phyloP scores from a whole-genome alignment of 1,140 invertebrate genomes.

The Drosophila leontia region DNA sequence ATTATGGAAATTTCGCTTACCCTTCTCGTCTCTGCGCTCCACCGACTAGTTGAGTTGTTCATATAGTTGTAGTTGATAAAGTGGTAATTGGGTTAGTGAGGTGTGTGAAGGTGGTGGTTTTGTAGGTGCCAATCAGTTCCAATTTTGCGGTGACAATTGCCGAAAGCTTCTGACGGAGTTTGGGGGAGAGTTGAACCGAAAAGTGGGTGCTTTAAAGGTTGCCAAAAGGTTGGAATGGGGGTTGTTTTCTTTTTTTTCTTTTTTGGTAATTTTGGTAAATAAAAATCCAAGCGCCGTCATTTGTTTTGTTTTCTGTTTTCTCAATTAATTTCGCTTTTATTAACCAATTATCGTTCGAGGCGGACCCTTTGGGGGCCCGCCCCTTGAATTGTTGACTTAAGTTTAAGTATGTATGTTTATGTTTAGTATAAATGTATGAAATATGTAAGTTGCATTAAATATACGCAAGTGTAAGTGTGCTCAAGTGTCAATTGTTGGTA shows the following conservation, averaged over 20 bases:
- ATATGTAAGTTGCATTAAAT: constrained; percentile 70
- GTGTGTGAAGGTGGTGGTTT: constrained; percentile 44
- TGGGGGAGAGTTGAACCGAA: constrained; percentile 37
- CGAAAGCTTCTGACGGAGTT: constrained; percentile 48
- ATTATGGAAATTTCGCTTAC: constrained; percentile 53
- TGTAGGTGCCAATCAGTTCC: constrained; percentile 59
- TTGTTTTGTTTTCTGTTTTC: constrained; percentile 57
- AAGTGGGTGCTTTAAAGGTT: constrained; percentile 33
- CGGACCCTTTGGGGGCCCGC: constrained; percentile 40
- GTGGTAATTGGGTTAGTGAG: constrained; percentile 38
- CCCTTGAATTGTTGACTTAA: constrained; percentile 75
- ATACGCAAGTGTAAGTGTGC: constrained; percentile 61
- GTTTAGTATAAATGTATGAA: constrained; percentile 83
- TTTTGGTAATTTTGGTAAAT: constrained; percentile 62
- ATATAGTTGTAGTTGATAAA: constrained; percentile 5
- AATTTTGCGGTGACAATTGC: constrained; percentile 59
- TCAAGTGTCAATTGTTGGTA: constrained; percentile 62
- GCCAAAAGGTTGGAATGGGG: constrained; percentile 36
- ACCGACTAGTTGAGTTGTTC: constrained; percentile 36
- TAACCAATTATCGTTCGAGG: constrained; percentile 74
- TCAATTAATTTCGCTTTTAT: constrained; percentile 77
- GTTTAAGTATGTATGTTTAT: constrained; percentile 58
- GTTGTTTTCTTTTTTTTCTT: not conserved
- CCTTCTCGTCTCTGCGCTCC: constrained; percentile 41
- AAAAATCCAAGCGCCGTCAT: constrained; percentile 69